These are phyloP conservation scores for Enteromius unitaeniatus DNA, from an alignment of 2,797 vertebrate species.

Conservation along the genomic window DNA sequence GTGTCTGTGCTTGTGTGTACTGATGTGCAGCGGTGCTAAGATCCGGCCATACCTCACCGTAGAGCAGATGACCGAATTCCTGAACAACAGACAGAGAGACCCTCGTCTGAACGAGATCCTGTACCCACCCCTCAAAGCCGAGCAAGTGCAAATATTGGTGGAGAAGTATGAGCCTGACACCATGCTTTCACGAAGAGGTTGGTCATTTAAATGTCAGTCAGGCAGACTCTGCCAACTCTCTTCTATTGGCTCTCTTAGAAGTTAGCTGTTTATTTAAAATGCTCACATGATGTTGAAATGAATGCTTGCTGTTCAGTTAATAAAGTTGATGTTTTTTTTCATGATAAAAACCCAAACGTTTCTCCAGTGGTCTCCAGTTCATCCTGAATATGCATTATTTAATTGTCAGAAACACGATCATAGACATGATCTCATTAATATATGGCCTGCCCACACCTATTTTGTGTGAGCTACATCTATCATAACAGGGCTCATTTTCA, in stretches of 20 bases:
- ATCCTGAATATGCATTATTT: background rate
- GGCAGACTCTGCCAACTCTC: background rate
- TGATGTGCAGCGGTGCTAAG: conserved; percentile 87
- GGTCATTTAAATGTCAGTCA: conserved; percentile 63
- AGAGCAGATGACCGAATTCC: conserved; percentile 97
- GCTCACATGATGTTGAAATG: background rate
- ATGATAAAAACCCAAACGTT: background rate
- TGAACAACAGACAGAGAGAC: conserved; percentile 93
- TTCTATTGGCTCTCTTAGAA: background rate
- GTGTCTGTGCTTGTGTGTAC: background rate
- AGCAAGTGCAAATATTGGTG: conserved; percentile 93
- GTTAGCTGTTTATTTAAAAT: background rate
- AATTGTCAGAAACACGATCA: background rate
- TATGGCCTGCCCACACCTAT: background rate
- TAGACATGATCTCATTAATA: background rate
- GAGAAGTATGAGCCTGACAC: conserved; percentile 93
- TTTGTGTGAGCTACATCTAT: background rate
- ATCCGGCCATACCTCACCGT: conserved; percentile 90
- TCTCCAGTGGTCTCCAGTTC: background rate
- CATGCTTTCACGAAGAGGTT: conserved; percentile 90
- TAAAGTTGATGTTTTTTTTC: background rate
- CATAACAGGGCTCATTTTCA: too few species aligned
- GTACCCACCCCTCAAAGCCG: conserved; percentile 93
- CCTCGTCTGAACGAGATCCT: conserved; percentile 97
- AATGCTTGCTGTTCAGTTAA: background rate